Base-by-base conservation (phyloP, 2,888 invertebrate species). In the Crematogaster levior region DNA sequence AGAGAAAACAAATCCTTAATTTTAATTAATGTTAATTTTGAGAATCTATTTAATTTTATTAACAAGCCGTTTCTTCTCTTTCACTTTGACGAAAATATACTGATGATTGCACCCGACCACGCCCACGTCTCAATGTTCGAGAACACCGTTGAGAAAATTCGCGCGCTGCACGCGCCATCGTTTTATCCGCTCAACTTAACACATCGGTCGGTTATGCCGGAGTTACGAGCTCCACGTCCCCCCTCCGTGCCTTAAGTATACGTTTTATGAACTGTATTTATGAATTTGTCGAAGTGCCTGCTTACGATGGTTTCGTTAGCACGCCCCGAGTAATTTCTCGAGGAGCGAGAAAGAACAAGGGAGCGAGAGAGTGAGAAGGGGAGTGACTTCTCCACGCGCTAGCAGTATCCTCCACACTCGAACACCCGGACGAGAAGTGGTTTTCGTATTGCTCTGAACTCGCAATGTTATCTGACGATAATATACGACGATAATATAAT, bases 261-360 rank as follows among this genome's bases (percentile, higher is more conserved):
- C 79, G 84, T 85, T 86, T 86, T 84, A 88, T 68, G 85, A 82
- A 88, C 88, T 81, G 82, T 83, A 73, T 89, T 89, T 89, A 89
- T 88, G 89, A 89, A 88, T 89, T 89, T 88, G 89, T 89, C 89
- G 85, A 85, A 77, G 82, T 83, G 48, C 79, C 72, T 77, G 75
- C 82, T 74, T 73, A 83, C 82, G 86, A 87, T 87, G 85, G 73
- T 89, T 86, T 89, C 87, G 87, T 89, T 88, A 86, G 84, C 83
- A 82, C 83, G 81, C 86, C 83, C 77, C 53, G 56, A 58, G 80
- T 73, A 18, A 18, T 79, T 77, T 68, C 27, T 46, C 37, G 51
- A 24, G 15, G 51, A 34, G 21, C 27, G 65, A 66, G 30, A 5
- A 21, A 21, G 30, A 56, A 43, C 21, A 15, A 51, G 53, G 30